Base-by-base conservation (phyloP, 2,888 invertebrate genomes). In the Psylliodes chrysocephalus region DNA sequence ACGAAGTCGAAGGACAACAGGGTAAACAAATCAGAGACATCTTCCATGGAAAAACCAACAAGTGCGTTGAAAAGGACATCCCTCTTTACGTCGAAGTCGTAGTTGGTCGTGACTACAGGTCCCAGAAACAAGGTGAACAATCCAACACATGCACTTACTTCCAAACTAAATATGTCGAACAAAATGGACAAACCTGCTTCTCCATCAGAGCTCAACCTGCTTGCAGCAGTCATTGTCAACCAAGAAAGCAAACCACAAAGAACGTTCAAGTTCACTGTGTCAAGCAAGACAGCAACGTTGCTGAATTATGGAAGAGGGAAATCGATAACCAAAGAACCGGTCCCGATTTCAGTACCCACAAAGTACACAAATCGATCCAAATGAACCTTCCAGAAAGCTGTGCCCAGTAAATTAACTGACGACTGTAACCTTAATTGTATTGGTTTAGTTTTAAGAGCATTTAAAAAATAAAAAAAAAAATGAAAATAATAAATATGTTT, bases 121-220 rank as follows among this genome's bases (percentile, higher is more conserved):
- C 7, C 2, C 17, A 42, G 14, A 5, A 49, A 30, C 14, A 52
- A 38, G 79, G 38, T 78, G 79, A 18, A 2, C 15, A 38, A 12
- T 6, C 2, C 14, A 52, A 18, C 14, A 53, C 22, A 12, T 76
- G 80, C 66, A 74, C 77, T 38, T 71, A 67, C 60, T 72, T 84
- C 68, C 86, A 87, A 75, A 84, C 86, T 0, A 86, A 86, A 70
- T 87, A 84, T 73, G 82, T 84, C 44, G 83, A 86, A 71, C 82
- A 79, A 49, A 82, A 84, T 44, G 84, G 83, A 0, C 81, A 87
- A 71, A 75, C 87, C 62, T 91, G 91, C 80, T 90, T 91, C 79
- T 86, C 88, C 2, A 82, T 84, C 7, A 82, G 81, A 10, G 85
- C 86, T 0, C 70, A 89, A 19, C 84, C 87, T 0, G 78, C 83